Evolutionary conservation across 2,797 vertebrate species (phyloP).

Genomic region (Setipinna tenuifilis): DNA sequence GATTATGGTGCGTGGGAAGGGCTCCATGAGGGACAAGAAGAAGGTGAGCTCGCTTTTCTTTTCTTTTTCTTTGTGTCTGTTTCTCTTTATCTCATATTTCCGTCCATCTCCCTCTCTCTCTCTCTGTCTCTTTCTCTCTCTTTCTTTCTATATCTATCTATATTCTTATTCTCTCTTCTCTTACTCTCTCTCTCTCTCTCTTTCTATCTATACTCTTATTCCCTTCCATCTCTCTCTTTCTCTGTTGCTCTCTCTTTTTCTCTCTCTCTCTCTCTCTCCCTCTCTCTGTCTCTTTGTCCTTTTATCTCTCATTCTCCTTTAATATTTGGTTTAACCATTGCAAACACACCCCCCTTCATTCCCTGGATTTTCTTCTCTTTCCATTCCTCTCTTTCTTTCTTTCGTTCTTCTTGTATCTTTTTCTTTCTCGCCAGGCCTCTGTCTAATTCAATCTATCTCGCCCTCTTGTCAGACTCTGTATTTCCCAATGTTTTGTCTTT

Average conservation of each 20-base stretch:
- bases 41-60: constrained; percentile 78
- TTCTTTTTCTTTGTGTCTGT: background rate
- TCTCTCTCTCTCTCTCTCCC: constrained; percentile 32
- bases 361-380: too few species aligned
- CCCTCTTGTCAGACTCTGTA: background rate
- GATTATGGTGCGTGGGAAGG: constrained; percentile 99
- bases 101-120: background rate
- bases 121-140: background rate
- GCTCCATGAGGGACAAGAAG: constrained; percentile 99
- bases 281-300: constrained; percentile 64
- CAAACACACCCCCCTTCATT: too few species aligned
- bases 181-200: background rate
- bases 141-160: background rate
- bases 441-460: background rate
- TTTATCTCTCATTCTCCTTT: constrained; percentile 64
- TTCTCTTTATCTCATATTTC: background rate
- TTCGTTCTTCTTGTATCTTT: constrained; percentile 60
- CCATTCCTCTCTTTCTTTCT: background rate
- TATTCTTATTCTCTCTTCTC: background rate
- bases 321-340: too few species aligned
- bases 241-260: background rate
- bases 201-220: background rate
- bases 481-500: background rate
- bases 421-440: background rate
- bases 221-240: background rate